Evolutionary conservation across 30 jellyfish, hydroid and myxozoan genomes (phyloP).

Genomic region (Cassiopea andromeda): DNA sequence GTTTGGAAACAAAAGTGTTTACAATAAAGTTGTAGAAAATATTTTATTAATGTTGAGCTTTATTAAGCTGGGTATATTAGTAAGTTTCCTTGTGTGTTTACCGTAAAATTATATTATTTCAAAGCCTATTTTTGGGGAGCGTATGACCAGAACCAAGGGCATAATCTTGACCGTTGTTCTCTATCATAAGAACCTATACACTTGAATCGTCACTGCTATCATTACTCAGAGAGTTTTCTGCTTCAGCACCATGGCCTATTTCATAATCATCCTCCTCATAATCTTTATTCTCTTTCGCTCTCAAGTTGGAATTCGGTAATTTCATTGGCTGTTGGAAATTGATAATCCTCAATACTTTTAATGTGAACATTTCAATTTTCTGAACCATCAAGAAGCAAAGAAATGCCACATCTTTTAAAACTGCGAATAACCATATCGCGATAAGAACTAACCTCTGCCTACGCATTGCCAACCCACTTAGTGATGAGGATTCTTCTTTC

Average conservation of each 20-base stretch:
- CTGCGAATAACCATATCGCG: background rate
- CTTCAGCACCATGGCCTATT: conserved; percentile 47
- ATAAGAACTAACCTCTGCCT: background rate
- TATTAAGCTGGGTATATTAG: no score
- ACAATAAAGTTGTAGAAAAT: no score
- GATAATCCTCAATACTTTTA: background rate
- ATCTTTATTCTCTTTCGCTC: conserved; percentile 44
- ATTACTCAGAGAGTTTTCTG: conserved; percentile 41
- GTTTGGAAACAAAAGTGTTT: background rate
- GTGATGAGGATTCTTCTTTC: background rate
- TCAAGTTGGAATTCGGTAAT: conserved; percentile 25
- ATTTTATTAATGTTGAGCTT: no score
- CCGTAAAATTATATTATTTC: conserved; percentile 28
- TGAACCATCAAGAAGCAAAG: background rate
- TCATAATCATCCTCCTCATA: conserved; percentile 26
- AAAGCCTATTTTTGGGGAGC: conserved; percentile 35
- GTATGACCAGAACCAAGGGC: conserved; percentile 15
- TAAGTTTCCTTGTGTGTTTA: background rate
- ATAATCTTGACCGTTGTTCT: conserved; percentile 29
- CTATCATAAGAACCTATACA: conserved; percentile 19
- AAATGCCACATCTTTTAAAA: background rate
- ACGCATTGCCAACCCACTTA: background rate
- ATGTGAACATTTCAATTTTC: background rate
- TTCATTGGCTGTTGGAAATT: background rate
- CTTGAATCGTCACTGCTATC: conserved; percentile 46